Base-by-base conservation (phyloP, 2,113 vertebrate genomes). In the Colistium nudipinnis region DNA sequence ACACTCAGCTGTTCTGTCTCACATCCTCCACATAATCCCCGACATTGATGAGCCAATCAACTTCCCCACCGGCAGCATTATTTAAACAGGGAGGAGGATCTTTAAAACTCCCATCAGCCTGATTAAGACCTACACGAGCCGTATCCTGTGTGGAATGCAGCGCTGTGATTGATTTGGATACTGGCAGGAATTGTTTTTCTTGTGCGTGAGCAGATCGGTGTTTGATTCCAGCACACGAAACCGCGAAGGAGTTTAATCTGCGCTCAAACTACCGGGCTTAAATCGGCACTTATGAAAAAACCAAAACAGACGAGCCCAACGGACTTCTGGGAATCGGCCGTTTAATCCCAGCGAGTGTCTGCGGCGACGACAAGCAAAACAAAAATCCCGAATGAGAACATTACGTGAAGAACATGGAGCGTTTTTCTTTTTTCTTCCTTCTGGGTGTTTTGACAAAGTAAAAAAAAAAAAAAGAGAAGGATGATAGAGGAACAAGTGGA, bases 61-160 rank as follows among this genome's bases (percentile, higher is more conserved):
- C 85, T 78, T 81, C 87, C n/a, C 81, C 70, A 62, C 81, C 52
- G 83, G 60, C 79, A 43, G 30, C 30, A 22, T 78, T 57, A 73
- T 22, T 70, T 70, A 76, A 83, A 82, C 74, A 62, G 41, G 63
- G 82, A 76, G 80, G 78, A 72, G 86, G 82, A 82, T 84, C 86
- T 79, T 70, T 79, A 59, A 73, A 81, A 70, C 62, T 68, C 56
- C 59, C 78, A 84, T 88, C 86, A 87, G 71, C 79, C 66, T 86
- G 78, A 87, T 88, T 78, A 82, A 80, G 76, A 86, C 71, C 60
- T 91, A 94, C 92, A 74, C 51, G 39, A 74, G 81, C 80, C 63
- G 80, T 84, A 80, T 86, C 80, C 85, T 78, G 63, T 44, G 76
- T 53, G 44, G 61, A 71, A 63, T 16, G 52, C 55, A 65, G 44